Percentiles rank a stretch among this genome's conserved stretches.
phyloP scores from a whole-genome alignment of 2,113 vertebrate genomes.

The Holacanthus passer region DNA sequence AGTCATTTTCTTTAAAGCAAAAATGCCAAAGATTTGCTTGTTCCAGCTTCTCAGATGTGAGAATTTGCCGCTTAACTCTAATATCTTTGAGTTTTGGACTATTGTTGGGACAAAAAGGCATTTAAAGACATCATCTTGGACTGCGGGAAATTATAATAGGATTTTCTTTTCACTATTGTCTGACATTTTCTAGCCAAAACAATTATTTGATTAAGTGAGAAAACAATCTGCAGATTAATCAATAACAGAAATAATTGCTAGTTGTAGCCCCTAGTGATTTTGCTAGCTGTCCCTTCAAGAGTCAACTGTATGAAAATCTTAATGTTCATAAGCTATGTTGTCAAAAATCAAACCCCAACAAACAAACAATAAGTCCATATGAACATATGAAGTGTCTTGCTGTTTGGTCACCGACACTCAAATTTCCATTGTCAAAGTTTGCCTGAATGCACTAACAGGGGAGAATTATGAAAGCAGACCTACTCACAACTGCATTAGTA shows the following conservation, averaged over 20 bases:
- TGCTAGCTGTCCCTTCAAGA: not conserved
- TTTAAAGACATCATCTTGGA: not conserved
- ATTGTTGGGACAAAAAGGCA: not conserved
- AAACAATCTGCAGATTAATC: not conserved
- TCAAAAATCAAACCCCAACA: not conserved
- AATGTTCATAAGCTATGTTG: not conserved
- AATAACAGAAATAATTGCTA: not conserved
- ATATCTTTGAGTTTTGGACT: not conserved
- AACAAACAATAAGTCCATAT: not conserved
- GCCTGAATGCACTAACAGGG: slow-evolving; percentile 8
- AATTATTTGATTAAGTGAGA: not conserved
- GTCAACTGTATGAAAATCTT: not conserved
- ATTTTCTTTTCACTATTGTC: not conserved
- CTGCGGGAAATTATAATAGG: not conserved
- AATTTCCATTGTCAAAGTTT: slow-evolving; percentile 22
- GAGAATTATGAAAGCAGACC: slow-evolving; percentile 28
- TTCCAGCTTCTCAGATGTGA: not conserved
- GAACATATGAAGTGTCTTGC: not conserved
- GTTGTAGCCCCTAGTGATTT: not conserved
- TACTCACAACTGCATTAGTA: slow-evolving; percentile 17
- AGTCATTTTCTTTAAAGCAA: not conserved
- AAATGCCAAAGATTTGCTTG: not conserved
- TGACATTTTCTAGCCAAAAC: not conserved
- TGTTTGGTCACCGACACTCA: not conserved
- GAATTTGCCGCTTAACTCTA: not conserved